A percentile compares a stretch with the other conserved stretches of the same genome.
These are phyloP conservation scores for Scomber scombrus DNA, from an alignment of 2,113 vertebrate species.

Conservation along the genomic window DNA sequence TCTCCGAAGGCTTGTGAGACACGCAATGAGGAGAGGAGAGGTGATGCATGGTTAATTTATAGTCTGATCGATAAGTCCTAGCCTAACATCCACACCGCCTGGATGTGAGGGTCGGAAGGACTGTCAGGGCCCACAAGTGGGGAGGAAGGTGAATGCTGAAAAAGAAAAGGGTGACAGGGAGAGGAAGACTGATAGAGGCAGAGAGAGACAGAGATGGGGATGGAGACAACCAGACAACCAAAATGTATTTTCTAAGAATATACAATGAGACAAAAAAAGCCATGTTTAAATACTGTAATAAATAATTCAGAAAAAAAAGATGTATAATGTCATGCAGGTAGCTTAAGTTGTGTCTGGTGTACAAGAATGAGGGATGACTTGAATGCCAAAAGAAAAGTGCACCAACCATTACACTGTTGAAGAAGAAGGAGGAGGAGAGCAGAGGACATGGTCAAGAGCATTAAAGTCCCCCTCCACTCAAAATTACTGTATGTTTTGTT, in stretches of 20 bases:
- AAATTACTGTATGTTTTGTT: too few species aligned
- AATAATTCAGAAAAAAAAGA: slow-evolving; percentile 1
- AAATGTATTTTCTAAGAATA: slow-evolving; percentile 13
- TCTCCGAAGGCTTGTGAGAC: slow-evolving; percentile 70
- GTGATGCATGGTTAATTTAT: slow-evolving; percentile 84
- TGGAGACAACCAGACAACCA: not conserved
- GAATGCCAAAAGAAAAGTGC: too few species aligned
- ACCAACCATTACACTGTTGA: too few species aligned
- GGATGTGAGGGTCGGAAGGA: slow-evolving; percentile 84
- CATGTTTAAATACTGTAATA: not conserved
- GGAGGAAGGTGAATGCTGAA: slow-evolving; percentile 46
- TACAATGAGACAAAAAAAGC: slow-evolving; percentile 7
- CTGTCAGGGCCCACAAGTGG: slow-evolving; percentile 78
- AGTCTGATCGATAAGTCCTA: slow-evolving; percentile 85
- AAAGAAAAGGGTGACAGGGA: slow-evolving; percentile 40
- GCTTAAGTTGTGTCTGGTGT: not conserved
- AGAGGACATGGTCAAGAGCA: not conserved
- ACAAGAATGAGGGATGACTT: not conserved
- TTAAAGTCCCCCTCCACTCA: too few species aligned
- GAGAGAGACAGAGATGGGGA: slow-evolving; percentile 1
- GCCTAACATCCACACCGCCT: slow-evolving; percentile 81
- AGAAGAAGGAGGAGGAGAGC: too few species aligned
- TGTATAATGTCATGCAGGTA: not conserved
- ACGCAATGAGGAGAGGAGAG: slow-evolving; percentile 69
- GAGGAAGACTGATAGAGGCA: slow-evolving; percentile 13